Evolutionary conservation across 2,888 invertebrate genomes (phyloP).

Genomic region (Norana najaformis): DNA sequence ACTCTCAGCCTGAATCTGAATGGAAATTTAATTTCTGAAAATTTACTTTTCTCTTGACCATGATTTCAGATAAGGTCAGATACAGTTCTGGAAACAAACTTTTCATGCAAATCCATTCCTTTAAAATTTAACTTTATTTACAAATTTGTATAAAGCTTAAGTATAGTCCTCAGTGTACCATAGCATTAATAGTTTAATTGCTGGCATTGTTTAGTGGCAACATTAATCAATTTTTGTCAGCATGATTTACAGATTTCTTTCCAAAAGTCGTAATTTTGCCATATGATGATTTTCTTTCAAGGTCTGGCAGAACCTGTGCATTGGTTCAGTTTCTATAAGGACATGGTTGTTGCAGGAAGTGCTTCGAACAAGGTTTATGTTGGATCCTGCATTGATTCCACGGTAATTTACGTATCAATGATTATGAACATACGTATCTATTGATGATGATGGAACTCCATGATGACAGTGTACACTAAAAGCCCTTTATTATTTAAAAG

Average conservation of each 20-base stretch:
- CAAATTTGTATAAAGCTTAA: not conserved
- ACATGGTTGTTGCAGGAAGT: constrained; percentile 78
- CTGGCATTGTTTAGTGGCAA: not conserved
- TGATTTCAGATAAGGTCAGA: too few relatives aligned
- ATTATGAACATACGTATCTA: too few relatives aligned
- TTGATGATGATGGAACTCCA: not conserved
- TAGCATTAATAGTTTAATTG: not conserved
- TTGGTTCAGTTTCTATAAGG: constrained; percentile 65
- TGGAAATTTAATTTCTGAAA: not conserved
- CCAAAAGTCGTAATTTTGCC: not conserved
- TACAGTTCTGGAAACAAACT: too few relatives aligned
- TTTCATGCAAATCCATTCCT: too few relatives aligned
- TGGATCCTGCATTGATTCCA: not conserved
- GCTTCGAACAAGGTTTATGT: constrained; percentile 77
- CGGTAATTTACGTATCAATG: constrained; percentile 22
- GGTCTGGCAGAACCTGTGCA: constrained; percentile 91
- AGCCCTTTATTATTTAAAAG: not conserved
- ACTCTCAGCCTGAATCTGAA: not conserved
- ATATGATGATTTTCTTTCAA: constrained; percentile 45
- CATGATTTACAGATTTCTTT: not conserved
- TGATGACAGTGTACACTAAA: not conserved
- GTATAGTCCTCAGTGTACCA: not conserved
- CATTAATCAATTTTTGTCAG: not conserved
- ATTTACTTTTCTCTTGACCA: not conserved
- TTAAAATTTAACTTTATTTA: not conserved